These are phyloP conservation scores for Eupithecia subumbrata DNA, from an alignment of 2,888 invertebrate species.

Conservation along the genomic window DNA sequence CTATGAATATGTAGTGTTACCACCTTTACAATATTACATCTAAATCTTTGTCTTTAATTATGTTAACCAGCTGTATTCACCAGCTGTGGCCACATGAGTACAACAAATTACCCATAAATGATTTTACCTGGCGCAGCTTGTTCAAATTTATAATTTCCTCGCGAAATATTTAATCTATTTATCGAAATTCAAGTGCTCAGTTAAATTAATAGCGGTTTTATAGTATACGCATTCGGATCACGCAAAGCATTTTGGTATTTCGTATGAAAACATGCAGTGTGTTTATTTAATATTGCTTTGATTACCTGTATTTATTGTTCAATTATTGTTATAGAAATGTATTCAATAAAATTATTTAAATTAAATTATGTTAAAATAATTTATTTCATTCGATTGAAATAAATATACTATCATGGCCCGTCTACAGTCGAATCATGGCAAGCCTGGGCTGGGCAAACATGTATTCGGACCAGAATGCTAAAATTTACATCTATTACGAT, in stretches of 20 bases:
- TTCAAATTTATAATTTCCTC: constrained; percentile 64
- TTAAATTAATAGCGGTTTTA: neutral
- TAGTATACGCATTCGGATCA: neutral
- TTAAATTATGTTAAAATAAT: too few species aligned
- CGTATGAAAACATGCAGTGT: neutral
- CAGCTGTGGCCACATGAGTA: constrained; percentile 47
- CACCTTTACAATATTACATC: too few species aligned
- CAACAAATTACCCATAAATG: constrained; percentile 71
- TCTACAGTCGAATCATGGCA: neutral
- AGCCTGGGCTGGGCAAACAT: neutral
- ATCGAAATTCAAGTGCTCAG: constrained; percentile 44
- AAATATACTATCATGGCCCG: neutral
- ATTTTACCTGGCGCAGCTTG: constrained; percentile 65
- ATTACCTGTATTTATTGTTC: too few species aligned
- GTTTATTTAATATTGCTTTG: neutral
- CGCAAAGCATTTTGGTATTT: neutral
- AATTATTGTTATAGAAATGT: too few species aligned
- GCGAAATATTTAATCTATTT: constrained; percentile 53
- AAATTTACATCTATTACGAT: neutral
- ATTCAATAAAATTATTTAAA: too few species aligned
- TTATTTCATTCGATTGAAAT: too few species aligned
- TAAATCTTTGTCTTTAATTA: too few species aligned
- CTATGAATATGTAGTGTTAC: too few species aligned
- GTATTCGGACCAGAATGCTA: neutral
- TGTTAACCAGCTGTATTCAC: neutral